Conservation (phyloP, 37 sponge, comb jelly and placozoan species). For the Oopsacas minuta region DNA sequence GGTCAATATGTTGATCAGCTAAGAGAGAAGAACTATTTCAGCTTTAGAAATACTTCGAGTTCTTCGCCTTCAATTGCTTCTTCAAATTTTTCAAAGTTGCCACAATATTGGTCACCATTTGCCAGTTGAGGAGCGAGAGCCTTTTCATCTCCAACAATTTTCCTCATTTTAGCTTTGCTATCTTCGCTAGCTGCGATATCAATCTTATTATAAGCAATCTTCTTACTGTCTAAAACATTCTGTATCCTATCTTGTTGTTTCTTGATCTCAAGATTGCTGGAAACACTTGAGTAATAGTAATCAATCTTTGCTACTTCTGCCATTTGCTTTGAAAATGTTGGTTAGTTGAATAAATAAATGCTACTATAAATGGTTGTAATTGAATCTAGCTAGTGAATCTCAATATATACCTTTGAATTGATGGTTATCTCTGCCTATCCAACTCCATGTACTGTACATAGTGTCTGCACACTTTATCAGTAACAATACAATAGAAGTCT, state of each 20-base stretch:
- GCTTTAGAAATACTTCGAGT: constrained; percentile 63
- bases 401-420: not conserved
- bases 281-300: constrained; percentile 45
- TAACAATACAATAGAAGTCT: too few species aligned
- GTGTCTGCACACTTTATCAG: too few species aligned
- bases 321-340: not conserved
- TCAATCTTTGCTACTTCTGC: constrained; percentile 15
- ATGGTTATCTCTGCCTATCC: not conserved
- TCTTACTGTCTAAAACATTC: constrained; percentile 57
- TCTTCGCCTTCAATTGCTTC: constrained; percentile 62
- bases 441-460: too few species aligned
- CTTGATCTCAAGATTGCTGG: constrained; percentile 53
- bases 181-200: constrained; percentile 62
- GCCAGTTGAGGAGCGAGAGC: constrained; percentile 75
- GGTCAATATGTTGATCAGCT: not conserved
- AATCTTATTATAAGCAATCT: constrained; percentile 35
- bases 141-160: constrained; percentile 35
- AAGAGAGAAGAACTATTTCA: constrained; percentile 20
- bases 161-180: constrained; percentile 58
- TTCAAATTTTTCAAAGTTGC: constrained; percentile 61
- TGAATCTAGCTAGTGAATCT: not conserved
- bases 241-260: constrained; percentile 75
- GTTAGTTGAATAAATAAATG: not conserved
- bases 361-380: not conserved
- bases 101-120: constrained; percentile 59